These are phyloP conservation scores for Nomia melanderi DNA, from an alignment of 1,140 invertebrate genomes.

Conservation along the genomic window DNA sequence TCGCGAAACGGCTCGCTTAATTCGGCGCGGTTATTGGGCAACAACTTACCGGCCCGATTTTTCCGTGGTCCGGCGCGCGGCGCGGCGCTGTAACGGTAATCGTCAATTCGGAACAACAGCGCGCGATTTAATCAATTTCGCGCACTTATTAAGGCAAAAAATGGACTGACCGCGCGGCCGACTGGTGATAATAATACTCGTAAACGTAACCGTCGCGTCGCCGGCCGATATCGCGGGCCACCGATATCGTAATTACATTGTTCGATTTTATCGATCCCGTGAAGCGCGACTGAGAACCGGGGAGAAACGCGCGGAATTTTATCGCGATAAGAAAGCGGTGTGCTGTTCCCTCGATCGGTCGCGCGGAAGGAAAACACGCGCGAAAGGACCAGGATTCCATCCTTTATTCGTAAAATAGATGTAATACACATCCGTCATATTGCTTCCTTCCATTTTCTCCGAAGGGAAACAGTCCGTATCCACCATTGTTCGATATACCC, in stretches of 20 bases:
- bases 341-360: neutral
- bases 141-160: constrained; percentile 14
- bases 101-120: neutral
- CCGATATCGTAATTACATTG: constrained; percentile 5
- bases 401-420: constrained; percentile 38
- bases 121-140: neutral
- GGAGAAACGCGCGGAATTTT: neutral
- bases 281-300: neutral
- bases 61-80: too few species aligned
- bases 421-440: constrained; percentile 35
- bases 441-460: constrained; percentile 11
- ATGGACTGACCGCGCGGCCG: neutral
- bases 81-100: neutral
- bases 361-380: constrained; percentile 7
- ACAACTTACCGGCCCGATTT: neutral
- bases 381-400: constrained; percentile 11
- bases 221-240: neutral
- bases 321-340: constrained; percentile 2
- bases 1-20: neutral
- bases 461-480: constrained; percentile 1
- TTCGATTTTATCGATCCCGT: constrained; percentile 1
- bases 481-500: constrained; percentile 32
- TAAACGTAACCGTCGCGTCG: constrained; percentile 14
- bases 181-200: constrained; percentile 12
- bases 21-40: neutral